Base-by-base conservation (phyloP, 1,140 invertebrate genomes). In the Cotesia vestalis region DNA sequence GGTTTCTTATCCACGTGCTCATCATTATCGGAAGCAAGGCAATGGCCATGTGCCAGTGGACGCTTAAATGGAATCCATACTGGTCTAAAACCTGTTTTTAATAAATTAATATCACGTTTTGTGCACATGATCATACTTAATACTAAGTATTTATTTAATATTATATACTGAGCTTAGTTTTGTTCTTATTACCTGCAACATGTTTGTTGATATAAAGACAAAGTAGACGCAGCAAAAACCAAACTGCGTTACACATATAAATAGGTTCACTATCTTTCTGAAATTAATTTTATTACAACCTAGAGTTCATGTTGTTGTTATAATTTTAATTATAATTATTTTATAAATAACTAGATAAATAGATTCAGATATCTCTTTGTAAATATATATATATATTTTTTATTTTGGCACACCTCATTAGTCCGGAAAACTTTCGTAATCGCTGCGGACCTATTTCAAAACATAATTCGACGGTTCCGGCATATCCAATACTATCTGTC, bases 181-280 rank as follows among this genome's bases (percentile, higher is more conserved):
- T 38, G 11, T 64, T 40, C 6, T 14, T 36, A 14, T 17, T 84
- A 94, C 93, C 89, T 93, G 89, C 83, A 93, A 89, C 73, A 95
- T 83, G 83, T 94, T 97, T 57, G 91, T 91, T 20, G 94, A 91
- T 76, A 98, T 93, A 86, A 98, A 98, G 40, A 98, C 93, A 79
- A 96, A 94, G 86, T 98, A 98, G 20, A 98, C 94, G 87, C 95
- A 96, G 85, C 96, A 98, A 87, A 98, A 98, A 75, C 96, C 96
- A 74, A 98, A 87, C 88, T 98, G 96, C 38, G 95, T 97, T 63
- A 97, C 86, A 80, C 95, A 94, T 51, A 98, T 89, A 85, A 96
- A 95, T 8, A 91, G 69, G 83, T 95, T 94, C 69, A 94, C 91
- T 73, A 93, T 80, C 36, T 88, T 86, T 78, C 86, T 87, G 85